Conservation (phyloP, 2,888 invertebrate genomes). For the Cacoxenus indagator region DNA sequence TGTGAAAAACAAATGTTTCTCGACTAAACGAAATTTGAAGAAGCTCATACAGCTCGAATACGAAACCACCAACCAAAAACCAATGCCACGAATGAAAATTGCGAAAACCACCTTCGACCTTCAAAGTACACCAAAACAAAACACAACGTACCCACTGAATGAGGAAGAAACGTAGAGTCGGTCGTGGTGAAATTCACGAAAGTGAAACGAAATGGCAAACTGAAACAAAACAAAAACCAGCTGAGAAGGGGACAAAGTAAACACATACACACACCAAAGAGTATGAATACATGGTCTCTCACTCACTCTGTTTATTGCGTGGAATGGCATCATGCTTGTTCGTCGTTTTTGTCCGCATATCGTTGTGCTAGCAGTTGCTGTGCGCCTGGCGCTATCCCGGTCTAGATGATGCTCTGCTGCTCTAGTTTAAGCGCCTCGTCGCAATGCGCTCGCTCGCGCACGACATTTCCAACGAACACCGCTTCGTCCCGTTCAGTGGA, state of each 20-base stretch:
- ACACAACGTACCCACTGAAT: too few species aligned
- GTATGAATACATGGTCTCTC: not conserved
- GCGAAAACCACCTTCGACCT: too few species aligned
- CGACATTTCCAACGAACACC: conserved; percentile 25
- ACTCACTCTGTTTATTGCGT: not conserved
- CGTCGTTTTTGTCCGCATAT: not conserved
- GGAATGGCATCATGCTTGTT: not conserved
- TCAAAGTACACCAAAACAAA: too few species aligned
- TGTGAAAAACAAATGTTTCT: too few species aligned
- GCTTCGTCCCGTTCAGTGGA: too few species aligned
- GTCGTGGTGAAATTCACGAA: conserved; percentile 1
- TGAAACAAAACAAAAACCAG: conserved; percentile 17
- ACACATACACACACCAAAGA: not conserved
- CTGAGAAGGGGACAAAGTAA: not conserved
- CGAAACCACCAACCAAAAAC: too few species aligned
- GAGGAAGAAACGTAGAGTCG: not conserved
- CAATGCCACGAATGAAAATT: too few species aligned
- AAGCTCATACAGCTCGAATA: too few species aligned
- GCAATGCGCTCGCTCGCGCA: conserved; percentile 47
- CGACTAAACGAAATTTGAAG: too few species aligned
- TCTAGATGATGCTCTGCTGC: conserved; percentile 72
- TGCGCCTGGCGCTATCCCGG: conserved; percentile 69
- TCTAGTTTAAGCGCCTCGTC: conserved; percentile 68
- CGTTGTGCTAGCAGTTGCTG: conserved; percentile 46
- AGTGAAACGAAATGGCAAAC: not conserved